Base-by-base conservation (phyloP, 2,113 vertebrate species). In the Cromileptes altivelis region DNA sequence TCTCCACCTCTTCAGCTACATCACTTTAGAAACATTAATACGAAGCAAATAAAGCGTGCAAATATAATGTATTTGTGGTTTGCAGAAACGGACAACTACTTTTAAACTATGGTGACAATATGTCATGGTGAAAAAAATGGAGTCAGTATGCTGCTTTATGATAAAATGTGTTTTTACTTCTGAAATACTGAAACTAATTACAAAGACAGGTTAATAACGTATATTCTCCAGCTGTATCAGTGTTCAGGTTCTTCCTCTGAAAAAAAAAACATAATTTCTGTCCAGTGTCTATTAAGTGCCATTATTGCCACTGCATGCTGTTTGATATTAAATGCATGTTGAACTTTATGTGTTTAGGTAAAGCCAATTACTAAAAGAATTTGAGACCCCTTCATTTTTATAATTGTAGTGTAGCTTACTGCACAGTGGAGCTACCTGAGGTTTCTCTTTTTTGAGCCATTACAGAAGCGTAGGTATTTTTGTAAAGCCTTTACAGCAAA, bases 211-310 rank as follows among this genome's bases (percentile, higher is more conserved):
- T 45, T 45, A 45, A 12, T 45, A 12, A 45, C 9, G 1, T 45
- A 45, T 11, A 45, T 45, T 45, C 7, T 45, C 42, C 42, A 45
- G 9, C 42, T 45, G 11, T 45, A 49, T 27, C 56, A 49, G 12
- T 19, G 56, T 33, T 60, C 19, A 49, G 15, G 19, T 55, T 33
- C 33, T 62, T 4, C 8, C 27, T n/a, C 10, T 50, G 18, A 57
- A 71, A 47, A 33, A n/a, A 70, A 27, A 62, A 5, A 40, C 49
- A 42, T 58, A 5, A 64, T 58, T 78, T 80, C 40, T 67, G 4
- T 67, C 68, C 21, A 49, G 4, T 58, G 17, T 70, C 2, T 5
- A 52, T 74, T 17, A 83, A 70, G 76, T 89, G 80, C 76, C 76
- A 85, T 78, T 61, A 77, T 69, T 50, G 10, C 15, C 21, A 27